A percentile compares a stretch with the other conserved stretches of the same genome.
Evolutionary conservation across 2,888 invertebrate genomes (phyloP).

Genomic region (Glyphotaelius pellucidus): DNA sequence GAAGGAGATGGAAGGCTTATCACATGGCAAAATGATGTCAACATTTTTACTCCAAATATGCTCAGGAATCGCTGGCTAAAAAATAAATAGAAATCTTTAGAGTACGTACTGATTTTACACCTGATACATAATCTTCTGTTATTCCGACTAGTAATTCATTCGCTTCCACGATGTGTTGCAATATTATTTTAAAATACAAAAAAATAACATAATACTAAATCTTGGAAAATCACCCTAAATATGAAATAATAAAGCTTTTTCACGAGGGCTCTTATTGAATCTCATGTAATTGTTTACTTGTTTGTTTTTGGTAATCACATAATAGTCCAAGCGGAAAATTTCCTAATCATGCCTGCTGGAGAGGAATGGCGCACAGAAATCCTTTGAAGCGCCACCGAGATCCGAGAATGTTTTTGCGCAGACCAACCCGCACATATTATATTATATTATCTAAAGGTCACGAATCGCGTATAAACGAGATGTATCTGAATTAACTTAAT

Average conservation of each 20-base stretch:
- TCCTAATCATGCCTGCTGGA: not conserved
- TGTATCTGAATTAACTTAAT: not conserved
- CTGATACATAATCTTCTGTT: no score
- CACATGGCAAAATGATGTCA: no score
- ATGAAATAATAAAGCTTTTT: not conserved
- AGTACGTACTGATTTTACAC: no score
- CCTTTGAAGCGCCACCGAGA: not conserved
- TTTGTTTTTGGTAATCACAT: constrained; percentile 2
- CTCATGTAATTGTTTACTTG: not conserved
- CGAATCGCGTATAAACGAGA: not conserved
- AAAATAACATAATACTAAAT: no score
- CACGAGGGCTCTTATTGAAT: not conserved
- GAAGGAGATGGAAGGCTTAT: no score
- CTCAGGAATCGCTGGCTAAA: no score
- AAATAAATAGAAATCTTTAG: no score
- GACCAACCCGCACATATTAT: not conserved
- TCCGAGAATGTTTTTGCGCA: not conserved
- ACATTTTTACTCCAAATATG: no score
- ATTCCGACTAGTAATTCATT: no score
- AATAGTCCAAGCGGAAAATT: not conserved
- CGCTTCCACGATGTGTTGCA: no score
- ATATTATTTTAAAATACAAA: no score
- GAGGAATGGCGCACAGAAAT: not conserved
- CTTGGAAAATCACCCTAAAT: no score
- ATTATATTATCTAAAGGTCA: not conserved